Evolutionary conservation across 2,113 vertebrate genomes (phyloP), one percentile per base, ranked within the genome.

Genomic region (Caranx melampygus): DNA sequence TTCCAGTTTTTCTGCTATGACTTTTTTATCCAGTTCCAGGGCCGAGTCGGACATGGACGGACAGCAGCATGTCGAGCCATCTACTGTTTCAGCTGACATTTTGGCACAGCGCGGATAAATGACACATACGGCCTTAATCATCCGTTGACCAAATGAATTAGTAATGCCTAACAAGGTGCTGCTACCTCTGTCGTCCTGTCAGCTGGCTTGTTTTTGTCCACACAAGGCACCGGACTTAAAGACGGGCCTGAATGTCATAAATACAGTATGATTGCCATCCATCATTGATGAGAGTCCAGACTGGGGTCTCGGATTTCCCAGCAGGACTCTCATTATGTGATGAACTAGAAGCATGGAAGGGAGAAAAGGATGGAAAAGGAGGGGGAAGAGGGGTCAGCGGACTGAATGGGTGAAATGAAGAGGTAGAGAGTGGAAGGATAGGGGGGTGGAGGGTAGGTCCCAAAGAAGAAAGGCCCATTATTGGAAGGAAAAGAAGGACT

Each of bases 231-330:
- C 0, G 67, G 49, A 62, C 54, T 63, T 61, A 88, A 75, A 37
- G 49, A 85, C 34, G 6, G 67, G 71, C 51, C 51, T 69, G 79
- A 33, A 65, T 73, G 73, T 89, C 85, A 86, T 86, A 90, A 85
- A 86, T 79, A 89, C 66, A 75, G 34, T 78, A 83, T 75, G 84
- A 83, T 37, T 11, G 10, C n/a, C 75, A 61, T 89, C 12, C 35
- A 89, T 80, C 71, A 83, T 79, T 74, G 55, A 90, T 85, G 69
- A 79, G 60, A 64, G 42, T 21, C 62, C 65, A 64, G 35, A 77
- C 51, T 1, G 45, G 74, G 60, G 31, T 83, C 76, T 91, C 82
- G 31, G 20, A 79, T 88, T 82, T 74, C 82, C 47, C 37, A 49
- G 21, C 58, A 63, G 61, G 66, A 61, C 52, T 64, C 60, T 75